Percentiles rank a stretch among this genome's conserved stretches.
Conservation (phyloP, 2,113 vertebrate genomes). For the Galbula dea region DNA sequence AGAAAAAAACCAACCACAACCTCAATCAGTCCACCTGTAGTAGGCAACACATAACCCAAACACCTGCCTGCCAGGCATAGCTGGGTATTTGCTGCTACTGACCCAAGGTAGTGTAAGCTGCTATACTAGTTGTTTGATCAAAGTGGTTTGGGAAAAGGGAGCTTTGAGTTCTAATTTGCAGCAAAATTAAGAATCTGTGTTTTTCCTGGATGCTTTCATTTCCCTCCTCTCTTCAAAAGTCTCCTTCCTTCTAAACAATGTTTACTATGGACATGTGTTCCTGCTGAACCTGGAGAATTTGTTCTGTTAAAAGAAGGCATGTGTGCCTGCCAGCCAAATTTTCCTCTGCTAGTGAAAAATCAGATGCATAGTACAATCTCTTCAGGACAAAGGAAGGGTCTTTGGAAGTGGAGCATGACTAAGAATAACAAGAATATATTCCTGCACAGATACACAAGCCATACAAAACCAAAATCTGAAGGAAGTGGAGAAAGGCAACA, state of each 20-base stretch:
- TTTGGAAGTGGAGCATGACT: not conserved
- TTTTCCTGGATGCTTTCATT: slow-evolving; percentile 47
- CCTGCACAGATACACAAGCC: not conserved
- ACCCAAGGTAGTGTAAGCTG: not conserved
- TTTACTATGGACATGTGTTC: slow-evolving; percentile 12
- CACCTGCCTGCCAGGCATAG: slow-evolving; percentile 12
- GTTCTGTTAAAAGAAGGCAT: slow-evolving; percentile 14
- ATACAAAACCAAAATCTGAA: not conserved
- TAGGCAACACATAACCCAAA: not conserved
- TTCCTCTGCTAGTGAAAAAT: not conserved
- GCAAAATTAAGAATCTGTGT: slow-evolving; percentile 50
- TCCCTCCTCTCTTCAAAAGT: slow-evolving; percentile 29
- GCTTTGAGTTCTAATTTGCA: slow-evolving; percentile 19
- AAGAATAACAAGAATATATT: not conserved
- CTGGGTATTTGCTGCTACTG: not conserved
- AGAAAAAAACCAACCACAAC: not conserved
- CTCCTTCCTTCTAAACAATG: slow-evolving; percentile 16
- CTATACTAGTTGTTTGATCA: slow-evolving; percentile 4
- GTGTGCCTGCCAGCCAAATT: not conserved
- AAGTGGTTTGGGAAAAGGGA: slow-evolving; percentile 10
- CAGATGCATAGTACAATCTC: not conserved
- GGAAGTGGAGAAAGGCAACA: not conserved
- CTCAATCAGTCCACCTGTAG: not conserved
- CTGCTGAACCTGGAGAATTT: not conserved
- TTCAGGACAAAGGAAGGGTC: not conserved